Evolutionary conservation across 2,888 invertebrate species (phyloP).

Genomic region (Heteromyza rotundicornis): DNA sequence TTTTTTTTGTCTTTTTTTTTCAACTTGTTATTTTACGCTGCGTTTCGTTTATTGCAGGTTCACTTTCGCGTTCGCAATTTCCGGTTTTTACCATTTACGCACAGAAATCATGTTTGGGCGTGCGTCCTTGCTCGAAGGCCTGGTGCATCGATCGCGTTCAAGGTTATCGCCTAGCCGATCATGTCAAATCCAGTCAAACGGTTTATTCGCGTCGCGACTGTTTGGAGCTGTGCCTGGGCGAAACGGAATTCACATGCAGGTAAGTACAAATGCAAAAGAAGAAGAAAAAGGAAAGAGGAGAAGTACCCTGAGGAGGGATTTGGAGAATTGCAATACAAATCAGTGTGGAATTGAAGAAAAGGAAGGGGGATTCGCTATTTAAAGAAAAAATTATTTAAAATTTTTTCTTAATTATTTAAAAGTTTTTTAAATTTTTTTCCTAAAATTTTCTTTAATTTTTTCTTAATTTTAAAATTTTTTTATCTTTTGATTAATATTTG

Average conservation of each 20-base stretch:
- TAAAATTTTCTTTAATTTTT: background rate
- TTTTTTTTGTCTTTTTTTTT: slow-evolving; percentile 14
- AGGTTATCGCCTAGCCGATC: slow-evolving; percentile 82
- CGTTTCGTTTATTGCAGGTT: slow-evolving; percentile 68
- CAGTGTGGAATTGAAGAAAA: too few species aligned
- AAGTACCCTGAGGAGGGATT: background rate
- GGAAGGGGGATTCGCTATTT: too few species aligned
- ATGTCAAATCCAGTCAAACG: slow-evolving; percentile 77
- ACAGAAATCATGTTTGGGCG: slow-evolving; percentile 90
- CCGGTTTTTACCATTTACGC: slow-evolving; percentile 97
- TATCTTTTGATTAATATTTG: too few species aligned
- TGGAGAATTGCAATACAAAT: too few species aligned
- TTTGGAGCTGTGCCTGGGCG: slow-evolving; percentile 87
- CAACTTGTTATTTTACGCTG: slow-evolving; percentile 13
- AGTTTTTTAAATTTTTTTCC: background rate
- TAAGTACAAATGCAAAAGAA: slow-evolving; percentile 64
- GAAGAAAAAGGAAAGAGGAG: background rate
- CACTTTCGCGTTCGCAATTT: slow-evolving; percentile 90
- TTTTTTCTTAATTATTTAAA: background rate
- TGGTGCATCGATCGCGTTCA: slow-evolving; percentile 95
- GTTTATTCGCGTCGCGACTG: slow-evolving; percentile 86
- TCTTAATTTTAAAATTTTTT: background rate
- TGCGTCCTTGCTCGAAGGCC: slow-evolving; percentile 87
- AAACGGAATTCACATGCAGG: slow-evolving; percentile 93
- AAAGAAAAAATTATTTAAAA: too few species aligned